phyloP scores from a whole-genome alignment of 2,113 vertebrate species.

The Aviceda subcristata region DNA sequence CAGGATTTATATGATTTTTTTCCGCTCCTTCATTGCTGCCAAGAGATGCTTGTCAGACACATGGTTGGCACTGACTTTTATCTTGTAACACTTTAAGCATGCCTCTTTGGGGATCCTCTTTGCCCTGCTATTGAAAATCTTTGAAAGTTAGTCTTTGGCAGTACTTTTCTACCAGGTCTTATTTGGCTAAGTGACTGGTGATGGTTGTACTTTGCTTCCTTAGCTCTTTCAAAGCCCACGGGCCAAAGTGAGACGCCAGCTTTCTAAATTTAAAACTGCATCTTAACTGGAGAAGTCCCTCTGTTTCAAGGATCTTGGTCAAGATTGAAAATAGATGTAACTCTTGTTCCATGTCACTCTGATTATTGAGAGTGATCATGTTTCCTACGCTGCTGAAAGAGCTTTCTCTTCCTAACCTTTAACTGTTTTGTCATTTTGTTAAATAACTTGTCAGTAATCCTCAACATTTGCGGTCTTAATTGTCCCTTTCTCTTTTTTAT shows the following conservation, averaged over 20 bases:
- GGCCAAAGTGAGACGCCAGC: background rate
- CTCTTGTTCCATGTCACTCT: background rate
- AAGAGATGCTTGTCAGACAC: background rate
- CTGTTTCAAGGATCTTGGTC: background rate
- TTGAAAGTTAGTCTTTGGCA: background rate
- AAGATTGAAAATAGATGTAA: background rate
- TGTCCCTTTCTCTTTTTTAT: background rate
- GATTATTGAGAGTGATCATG: fast-evolving
- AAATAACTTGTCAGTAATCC: background rate
- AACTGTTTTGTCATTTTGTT: background rate
- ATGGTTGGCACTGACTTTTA: background rate
- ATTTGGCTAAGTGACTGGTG: background rate
- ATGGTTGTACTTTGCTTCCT: background rate
- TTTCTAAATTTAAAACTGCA: background rate
- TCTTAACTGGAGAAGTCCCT: background rate
- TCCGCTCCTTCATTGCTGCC: background rate
- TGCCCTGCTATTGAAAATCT: background rate
- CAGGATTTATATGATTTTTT: background rate
- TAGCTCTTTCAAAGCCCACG: background rate
- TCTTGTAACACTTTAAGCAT: background rate
- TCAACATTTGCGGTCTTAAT: background rate
- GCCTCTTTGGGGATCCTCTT: background rate
- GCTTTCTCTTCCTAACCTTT: background rate
- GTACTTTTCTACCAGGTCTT: background rate
- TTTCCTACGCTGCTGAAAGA: background rate